phyloP scores from a whole-genome alignment of 2,888 invertebrate genomes.

The Lasiommata megera region DNA sequence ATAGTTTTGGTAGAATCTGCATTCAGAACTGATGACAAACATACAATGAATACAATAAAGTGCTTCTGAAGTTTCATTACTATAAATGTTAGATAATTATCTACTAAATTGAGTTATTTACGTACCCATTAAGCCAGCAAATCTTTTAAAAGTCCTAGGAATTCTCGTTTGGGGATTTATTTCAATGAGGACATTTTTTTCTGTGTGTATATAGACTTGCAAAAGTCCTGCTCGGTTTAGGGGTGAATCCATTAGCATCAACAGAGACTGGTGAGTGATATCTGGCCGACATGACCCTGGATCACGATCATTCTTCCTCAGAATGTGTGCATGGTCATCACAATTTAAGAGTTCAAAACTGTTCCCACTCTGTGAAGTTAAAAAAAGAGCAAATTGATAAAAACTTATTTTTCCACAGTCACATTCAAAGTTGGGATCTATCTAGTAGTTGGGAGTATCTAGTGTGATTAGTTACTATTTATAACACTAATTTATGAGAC shows the following conservation, averaged over 20 bases:
- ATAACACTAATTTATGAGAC: too few species aligned
- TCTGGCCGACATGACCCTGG: slow-evolving; percentile 96
- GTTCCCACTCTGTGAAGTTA: slow-evolving; percentile 87
- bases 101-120: too few species aligned
- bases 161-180: slow-evolving; percentile 98
- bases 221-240: slow-evolving; percentile 96
- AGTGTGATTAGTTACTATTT: too few species aligned
- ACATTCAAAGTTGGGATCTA: not conserved
- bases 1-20: too few species aligned
- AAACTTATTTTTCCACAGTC: not conserved
- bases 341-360: slow-evolving; percentile 95
- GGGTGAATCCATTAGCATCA: slow-evolving; percentile 99
- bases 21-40: too few species aligned
- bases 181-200: slow-evolving; percentile 96
- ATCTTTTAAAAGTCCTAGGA: slow-evolving; percentile 97
- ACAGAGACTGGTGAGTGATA: slow-evolving; percentile 97
- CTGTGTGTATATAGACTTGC: slow-evolving; percentile 97
- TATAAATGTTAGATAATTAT: too few species aligned
- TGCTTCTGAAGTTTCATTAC: not conserved
- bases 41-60: not conserved
- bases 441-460: too few species aligned
- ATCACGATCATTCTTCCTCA: slow-evolving; percentile 93
- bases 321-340: slow-evolving; percentile 93
- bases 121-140: slow-evolving; percentile 97
- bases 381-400: not conserved